Base-by-base conservation (phyloP, 2,113 vertebrate species). In the Pluvianellus socialis region DNA sequence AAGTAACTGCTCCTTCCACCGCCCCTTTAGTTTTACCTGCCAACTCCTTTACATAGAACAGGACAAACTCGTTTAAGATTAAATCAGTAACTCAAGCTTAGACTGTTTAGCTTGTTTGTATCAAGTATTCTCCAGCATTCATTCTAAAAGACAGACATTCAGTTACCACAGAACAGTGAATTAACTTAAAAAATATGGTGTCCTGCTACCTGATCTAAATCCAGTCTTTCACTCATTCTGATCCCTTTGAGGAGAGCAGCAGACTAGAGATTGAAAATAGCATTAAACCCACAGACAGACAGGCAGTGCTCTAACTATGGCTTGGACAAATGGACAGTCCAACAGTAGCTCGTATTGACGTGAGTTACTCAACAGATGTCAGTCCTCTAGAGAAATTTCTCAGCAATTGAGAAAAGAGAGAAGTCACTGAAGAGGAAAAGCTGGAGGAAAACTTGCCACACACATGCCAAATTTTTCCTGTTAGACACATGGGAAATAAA, bases 81-180 rank as follows among this genome's bases (percentile, higher is more conserved):
- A 52, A 67, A 92, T 70, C 65, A 86, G 79, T 80, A 90, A 90
- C 47, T 80, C 63, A 63, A 79, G 65, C 47, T 91, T 44, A 10
- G 19, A 61, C 18, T 75, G 47, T 56, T 91, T 27, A 75, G 45
- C 33, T 80, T 58, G 14, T 53, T 79, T 56, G 33, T 35, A 81
- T 61, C 33, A 84, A 72, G 13, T 58, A 50, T 56, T 77, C 70
- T 63, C 30, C 35, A 45, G 30, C 3, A 1, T 27, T 76, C 20
- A n/a, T 62, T 88, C 53, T 77, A 68, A 56, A 62, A 86, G 22
- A 79, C 3, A 94, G 61, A 74, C 30, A 66, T 38, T 73, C 42
- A 55, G 14, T 71, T 74, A 90, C 38, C 15, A 52, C 0, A 2
- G 17, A 88, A 67, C 3, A 56, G 8, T 65, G 28, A 88, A 45